Percentiles rank a stretch among this genome's conserved stretches.
Conservation (phyloP, 2,113 vertebrate genomes). For the Machaerirhynchus nigripectus region DNA sequence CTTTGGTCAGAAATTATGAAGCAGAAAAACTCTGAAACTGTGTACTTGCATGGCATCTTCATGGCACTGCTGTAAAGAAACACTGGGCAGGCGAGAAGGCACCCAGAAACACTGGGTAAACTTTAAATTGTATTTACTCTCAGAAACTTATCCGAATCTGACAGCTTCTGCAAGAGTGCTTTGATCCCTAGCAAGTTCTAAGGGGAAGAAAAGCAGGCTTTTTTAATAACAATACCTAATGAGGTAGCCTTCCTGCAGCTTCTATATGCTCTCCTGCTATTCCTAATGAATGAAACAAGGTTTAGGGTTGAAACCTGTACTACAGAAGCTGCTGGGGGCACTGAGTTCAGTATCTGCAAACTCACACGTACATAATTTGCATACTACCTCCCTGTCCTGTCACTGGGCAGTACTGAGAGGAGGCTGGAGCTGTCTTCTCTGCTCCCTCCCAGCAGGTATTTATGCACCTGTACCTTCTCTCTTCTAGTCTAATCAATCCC, state of each 20-base stretch:
- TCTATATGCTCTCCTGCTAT: not conserved
- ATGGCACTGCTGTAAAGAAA: not conserved
- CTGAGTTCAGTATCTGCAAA: not conserved
- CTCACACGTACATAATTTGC: not conserved
- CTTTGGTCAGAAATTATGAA: not conserved
- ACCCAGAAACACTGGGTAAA: not conserved
- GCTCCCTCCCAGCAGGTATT: not conserved
- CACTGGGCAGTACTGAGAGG: not conserved
- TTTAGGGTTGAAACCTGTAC: not conserved
- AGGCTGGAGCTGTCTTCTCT: not conserved
- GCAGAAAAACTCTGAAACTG: not conserved
- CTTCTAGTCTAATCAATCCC: not conserved
- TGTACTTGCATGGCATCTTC: not conserved
- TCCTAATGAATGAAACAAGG: not conserved
- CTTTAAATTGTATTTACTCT: not conserved
- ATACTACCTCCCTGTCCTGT: not conserved
- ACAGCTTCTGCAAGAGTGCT: not conserved
- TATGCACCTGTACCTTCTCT: not conserved
- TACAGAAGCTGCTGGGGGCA: not conserved
- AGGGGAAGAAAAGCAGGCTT: rapidly evolving
- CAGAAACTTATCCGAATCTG: not conserved
- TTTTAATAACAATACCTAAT: not conserved
- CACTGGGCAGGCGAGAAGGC: not conserved
- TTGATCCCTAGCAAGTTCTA: not conserved
- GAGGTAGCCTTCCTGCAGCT: not conserved